Base-by-base conservation (phyloP, 2,888 invertebrate genomes). In the Atethmia centrago region DNA sequence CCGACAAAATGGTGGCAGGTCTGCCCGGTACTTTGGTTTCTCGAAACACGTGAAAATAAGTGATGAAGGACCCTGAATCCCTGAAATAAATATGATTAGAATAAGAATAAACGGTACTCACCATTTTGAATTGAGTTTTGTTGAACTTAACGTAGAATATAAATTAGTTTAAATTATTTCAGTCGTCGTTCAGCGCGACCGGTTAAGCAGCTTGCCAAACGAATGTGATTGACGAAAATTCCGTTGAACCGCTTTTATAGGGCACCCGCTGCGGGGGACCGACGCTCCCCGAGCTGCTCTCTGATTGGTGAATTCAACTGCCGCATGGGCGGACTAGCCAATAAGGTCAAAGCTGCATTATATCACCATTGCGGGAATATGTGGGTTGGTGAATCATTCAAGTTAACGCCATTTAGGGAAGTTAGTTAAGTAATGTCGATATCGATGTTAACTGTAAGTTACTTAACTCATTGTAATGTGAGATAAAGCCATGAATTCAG, bases 121-220 rank as follows among this genome's bases (percentile, higher is more conserved):
- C 96, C 96, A 96, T 96, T 94, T 96, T 96, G 93, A 88, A 88
- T 93, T 89, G 93, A 93, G 95, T 94, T 87, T 95, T 93, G 93
- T 94, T 91, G 92, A 93, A 94, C 94, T 95, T 94, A 94, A 88
- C 88, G 93, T 94, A 95, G 89, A 92, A 82, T 93, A 94, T 94
- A 95, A 95, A 91, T 95, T 94, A 95, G 68, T 87, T 81, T 86
- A 86, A 86, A 80, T 80, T 36, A 92, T 93, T 94, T 95, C 95
- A 95, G 95, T 96, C 94, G 93, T 93, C 96, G 96, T 97, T 97
- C 96, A 95, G 97, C 96, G 93, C 91, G 93, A 97, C 97, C 97
- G 96, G 97, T 96, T 95, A 97, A 97, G 97, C 96, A 97, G 97
- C 96, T 97, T 96, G 96, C 97, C 97, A 97, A 97, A 97, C 97